phyloP scores from a whole-genome alignment of 2,113 vertebrate genomes.

The Oncorhynchus keta region DNA sequence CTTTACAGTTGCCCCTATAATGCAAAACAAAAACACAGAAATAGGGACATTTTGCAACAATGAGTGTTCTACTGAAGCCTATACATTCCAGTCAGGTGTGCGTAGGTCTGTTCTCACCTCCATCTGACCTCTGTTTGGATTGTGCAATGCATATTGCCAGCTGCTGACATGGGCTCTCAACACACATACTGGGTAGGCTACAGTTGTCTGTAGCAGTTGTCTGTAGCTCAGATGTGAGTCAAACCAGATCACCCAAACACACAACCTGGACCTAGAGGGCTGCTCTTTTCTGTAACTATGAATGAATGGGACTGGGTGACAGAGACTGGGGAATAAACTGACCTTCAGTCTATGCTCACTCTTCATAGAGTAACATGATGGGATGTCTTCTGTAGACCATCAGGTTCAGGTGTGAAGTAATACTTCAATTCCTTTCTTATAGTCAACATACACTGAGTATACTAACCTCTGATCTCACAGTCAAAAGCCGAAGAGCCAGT shows the following conservation, averaged over 20 bases:
- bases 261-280: conserved; percentile 29
- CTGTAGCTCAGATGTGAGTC: conserved; percentile 60
- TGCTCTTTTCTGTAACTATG: conserved; percentile 44
- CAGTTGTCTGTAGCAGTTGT: conserved; percentile 35
- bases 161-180: conserved; percentile 51
- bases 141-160: conserved; percentile 26
- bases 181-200: conserved; percentile 18
- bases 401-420: no score
- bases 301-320: conserved; percentile 36
- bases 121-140: conserved; percentile 18
- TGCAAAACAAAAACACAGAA: background rate
- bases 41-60: background rate
- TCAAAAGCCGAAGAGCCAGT: conserved; percentile 6
- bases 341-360: conserved; percentile 21
- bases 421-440: no score
- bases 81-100: no score
- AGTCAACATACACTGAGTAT: background rate
- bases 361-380: background rate
- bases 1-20: no score
- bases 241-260: conserved; percentile 54
- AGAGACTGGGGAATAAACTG: conserved; percentile 32
- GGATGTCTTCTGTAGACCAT: background rate
- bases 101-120: background rate
- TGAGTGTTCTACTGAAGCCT: no score
- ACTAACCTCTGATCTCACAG: conserved; percentile 10